These are phyloP conservation scores for Cygnus olor DNA, from an alignment of 2,797 vertebrate species.

Conservation along the genomic window DNA sequence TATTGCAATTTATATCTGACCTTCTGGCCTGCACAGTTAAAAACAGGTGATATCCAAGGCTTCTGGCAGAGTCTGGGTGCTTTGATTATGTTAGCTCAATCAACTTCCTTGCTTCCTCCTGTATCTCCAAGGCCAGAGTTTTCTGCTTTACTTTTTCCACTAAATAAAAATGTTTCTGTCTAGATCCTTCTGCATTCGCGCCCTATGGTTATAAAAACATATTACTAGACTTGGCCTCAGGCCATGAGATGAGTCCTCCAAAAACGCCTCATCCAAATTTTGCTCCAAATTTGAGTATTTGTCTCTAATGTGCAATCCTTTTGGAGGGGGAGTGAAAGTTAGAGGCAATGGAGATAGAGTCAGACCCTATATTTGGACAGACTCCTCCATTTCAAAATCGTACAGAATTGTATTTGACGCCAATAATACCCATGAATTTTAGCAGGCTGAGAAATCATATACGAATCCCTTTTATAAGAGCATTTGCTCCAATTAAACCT, in stretches of 20 bases:
- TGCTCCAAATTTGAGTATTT: background rate
- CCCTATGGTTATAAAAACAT: background rate
- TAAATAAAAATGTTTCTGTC: background rate
- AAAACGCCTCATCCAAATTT: background rate
- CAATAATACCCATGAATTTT: background rate
- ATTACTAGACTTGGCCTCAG: background rate
- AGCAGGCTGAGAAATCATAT: background rate
- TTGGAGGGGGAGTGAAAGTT: background rate
- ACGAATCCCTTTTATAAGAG: background rate
- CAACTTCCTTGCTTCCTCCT: constrained; percentile 1
- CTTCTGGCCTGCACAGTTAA: background rate
- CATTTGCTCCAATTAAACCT: background rate
- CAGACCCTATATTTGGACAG: background rate
- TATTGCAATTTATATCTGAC: background rate
- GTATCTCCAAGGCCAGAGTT: background rate
- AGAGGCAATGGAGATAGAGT: background rate
- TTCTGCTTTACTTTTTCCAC: constrained; percentile 1
- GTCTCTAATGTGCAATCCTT: background rate
- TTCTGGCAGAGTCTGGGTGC: constrained; percentile 6
- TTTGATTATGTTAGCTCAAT: constrained; percentile 7
- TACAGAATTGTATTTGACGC: background rate
- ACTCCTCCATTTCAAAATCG: background rate
- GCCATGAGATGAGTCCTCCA: background rate
- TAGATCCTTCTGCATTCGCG: background rate
- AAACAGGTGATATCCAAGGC: constrained; percentile 35